A percentile compares a stretch with the other conserved stretches of the same genome.
phyloP scores from a whole-genome alignment of 2,797 vertebrate species.

The Schizothorax lantsangensis region DNA sequence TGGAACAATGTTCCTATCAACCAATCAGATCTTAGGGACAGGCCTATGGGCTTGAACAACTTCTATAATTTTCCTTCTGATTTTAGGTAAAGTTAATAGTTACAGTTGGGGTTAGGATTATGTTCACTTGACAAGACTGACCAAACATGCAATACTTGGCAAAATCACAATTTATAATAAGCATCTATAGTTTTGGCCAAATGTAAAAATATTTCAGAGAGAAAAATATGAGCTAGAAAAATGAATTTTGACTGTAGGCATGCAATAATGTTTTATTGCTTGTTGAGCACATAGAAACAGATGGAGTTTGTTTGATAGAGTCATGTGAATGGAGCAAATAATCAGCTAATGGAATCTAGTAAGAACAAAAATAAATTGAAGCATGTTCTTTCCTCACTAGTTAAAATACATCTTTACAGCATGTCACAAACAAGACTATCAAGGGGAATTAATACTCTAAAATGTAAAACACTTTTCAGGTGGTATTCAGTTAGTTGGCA shows the following conservation, averaged over 20 bases:
- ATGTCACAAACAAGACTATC: not conserved
- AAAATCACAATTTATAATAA: constrained; percentile 4
- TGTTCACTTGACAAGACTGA: not conserved
- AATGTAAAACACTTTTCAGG: not conserved
- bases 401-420: not conserved
- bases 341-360: not conserved
- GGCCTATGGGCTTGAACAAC: not conserved
- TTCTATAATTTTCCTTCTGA: not conserved
- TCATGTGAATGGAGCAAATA: not conserved
- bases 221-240: not conserved
- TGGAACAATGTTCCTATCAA: constrained; percentile 7
- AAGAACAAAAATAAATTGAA: not conserved
- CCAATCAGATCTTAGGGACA: not conserved
- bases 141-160: not conserved
- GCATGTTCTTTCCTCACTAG: not conserved
- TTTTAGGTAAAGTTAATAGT: not conserved
- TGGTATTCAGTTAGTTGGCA: constrained; percentile 9
- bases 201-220: not conserved
- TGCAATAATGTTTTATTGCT: not conserved
- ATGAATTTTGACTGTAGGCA: not conserved
- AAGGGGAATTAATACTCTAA: not conserved
- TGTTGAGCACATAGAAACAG: not conserved
- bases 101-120: not conserved
- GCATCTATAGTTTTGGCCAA: not conserved
- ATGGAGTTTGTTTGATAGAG: not conserved